Conservation (phyloP, 2,888 invertebrate species). For the Limnephilus marmoratus region DNA sequence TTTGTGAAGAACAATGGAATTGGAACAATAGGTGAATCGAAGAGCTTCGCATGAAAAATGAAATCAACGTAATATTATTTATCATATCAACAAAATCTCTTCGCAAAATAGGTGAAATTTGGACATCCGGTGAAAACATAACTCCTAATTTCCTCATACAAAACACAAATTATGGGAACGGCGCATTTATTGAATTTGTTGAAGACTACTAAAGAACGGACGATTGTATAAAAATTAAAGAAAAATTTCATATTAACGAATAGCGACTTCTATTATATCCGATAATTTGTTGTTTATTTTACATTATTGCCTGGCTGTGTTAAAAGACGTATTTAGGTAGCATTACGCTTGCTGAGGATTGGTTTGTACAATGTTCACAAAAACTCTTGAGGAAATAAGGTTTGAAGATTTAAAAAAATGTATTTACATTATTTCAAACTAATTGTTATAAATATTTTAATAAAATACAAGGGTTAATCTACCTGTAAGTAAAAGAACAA, state of each 20-base stretch:
- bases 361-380: no score
- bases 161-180: constrained; percentile 49
- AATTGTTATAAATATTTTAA: no score
- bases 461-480: no score
- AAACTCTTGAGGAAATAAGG: no score
- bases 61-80: constrained; percentile 62
- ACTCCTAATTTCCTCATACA: constrained; percentile 46
- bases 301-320: no score
- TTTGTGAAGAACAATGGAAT: constrained; percentile 51
- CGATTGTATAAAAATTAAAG: not conserved
- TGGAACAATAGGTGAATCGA: constrained; percentile 59
- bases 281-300: no score
- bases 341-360: no score
- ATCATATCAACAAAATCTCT: constrained; percentile 48
- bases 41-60: constrained; percentile 63
- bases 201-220: constrained; percentile 22
- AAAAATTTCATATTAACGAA: not conserved
- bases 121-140: constrained; percentile 56
- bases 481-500: no score
- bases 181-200: constrained; percentile 25
- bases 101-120: constrained; percentile 37
- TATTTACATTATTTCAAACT: no score
- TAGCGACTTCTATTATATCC: not conserved
- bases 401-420: no score
- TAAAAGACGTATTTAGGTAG: no score